Evolutionary conservation across 2,797 vertebrate genomes (phyloP), one percentile per base, ranked within the genome.

Genomic region (Cyprinella venusta): DNA sequence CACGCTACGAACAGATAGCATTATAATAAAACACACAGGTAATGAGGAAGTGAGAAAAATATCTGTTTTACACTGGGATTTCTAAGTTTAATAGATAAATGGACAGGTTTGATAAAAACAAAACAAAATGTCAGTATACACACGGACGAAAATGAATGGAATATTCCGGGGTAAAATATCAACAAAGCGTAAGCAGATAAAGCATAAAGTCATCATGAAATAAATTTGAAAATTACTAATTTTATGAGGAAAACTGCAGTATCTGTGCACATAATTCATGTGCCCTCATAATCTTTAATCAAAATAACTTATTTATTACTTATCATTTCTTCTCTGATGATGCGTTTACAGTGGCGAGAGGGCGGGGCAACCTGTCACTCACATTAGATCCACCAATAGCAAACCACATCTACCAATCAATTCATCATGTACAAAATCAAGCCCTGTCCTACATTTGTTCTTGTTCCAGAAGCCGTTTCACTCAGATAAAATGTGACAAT

Each of bases 1-100:
- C 68, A 38, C 89, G 82, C 72, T 75, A 80, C 21, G 79, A 8
- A 76, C 64, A 50, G 85, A 91, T 89, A 93, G 10, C 89, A 87
- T 89, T 88, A 82, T 72, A 75, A 77, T 61, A 3, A 88, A 61
- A 85, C 30, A 80, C 52, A 72, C 82, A 40, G 64, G 30, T 18
- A 70, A 65, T 59, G 69, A 64, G 81, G 77, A 74, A 67, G 74
- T 69, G 65, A 65, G 48, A 70, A 38, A 42, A 9, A 85, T 77
- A 33, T 80, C 59, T 24, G 38, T 21, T 2, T 33, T 76, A 56
- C 45, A 54, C 16, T 64, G 63, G 24, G 40, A n/a, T 75, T 63
- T 30, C 26, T 30, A 61, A 48, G 18, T 63, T 36, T 48, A 59
- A 42, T 69, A 16, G 65, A 80, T 68, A 21, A 59, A 70, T 12